These are phyloP conservation scores for Pseudococcus jackbeardsleyi DNA, from an alignment of 2,888 invertebrate species.

Conservation along the genomic window DNA sequence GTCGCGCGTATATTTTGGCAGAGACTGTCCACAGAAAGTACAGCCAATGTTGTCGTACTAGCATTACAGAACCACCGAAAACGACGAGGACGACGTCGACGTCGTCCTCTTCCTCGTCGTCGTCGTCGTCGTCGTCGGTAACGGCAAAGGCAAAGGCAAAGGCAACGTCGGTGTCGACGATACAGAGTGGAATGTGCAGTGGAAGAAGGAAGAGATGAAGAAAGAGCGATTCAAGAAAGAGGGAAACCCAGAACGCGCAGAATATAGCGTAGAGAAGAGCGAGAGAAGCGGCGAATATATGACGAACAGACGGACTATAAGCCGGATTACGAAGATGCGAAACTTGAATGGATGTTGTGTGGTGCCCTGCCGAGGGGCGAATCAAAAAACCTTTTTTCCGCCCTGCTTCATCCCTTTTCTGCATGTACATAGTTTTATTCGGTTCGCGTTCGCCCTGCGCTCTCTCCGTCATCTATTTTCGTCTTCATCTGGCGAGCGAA, in stretches of 20 bases:
- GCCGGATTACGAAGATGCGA: conserved; percentile 65
- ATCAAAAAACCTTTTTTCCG: conserved; percentile 61
- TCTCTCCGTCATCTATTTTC: not conserved
- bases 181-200: conserved; percentile 2
- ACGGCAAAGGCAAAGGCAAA: too few species aligned
- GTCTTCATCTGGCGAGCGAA: conserved; percentile 34
- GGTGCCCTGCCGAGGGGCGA: conserved; percentile 64
- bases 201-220: conserved; percentile 46
- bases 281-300: conserved; percentile 59
- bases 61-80: conserved; percentile 49
- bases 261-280: not conserved
- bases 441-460: not conserved
- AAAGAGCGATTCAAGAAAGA: conserved; percentile 51
- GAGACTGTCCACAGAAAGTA: conserved; percentile 59
- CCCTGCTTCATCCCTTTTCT: conserved; percentile 55
- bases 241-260: not conserved
- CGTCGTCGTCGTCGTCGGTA: too few species aligned
- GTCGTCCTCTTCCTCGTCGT: not conserved
- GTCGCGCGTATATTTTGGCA: conserved; percentile 51
- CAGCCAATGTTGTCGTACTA: conserved; percentile 57
- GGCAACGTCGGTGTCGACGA: not conserved
- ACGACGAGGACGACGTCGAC: not conserved
- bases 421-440: not conserved
- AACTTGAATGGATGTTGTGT: conserved; percentile 65
- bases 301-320: conserved; percentile 64